phyloP scores from a whole-genome alignment of 2,113 vertebrate species.

The Desmodus rotundus region DNA sequence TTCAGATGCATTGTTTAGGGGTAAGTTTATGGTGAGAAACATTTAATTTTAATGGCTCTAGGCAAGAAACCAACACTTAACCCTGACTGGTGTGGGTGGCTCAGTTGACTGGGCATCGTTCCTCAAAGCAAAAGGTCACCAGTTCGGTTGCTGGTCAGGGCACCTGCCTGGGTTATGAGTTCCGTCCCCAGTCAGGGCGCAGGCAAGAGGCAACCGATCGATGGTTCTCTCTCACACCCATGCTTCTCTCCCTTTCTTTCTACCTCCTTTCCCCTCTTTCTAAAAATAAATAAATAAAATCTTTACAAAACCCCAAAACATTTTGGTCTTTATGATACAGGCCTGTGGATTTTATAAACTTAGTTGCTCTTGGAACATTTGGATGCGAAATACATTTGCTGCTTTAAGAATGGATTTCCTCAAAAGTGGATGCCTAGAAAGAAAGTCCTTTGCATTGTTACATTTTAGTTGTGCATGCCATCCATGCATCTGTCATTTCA shows the following conservation, averaged over 20 bases:
- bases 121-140: no score
- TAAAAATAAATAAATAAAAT: no score
- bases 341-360: neutral
- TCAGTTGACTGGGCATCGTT: no score
- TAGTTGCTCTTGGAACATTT: neutral
- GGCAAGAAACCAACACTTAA: neutral
- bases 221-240: no score
- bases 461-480: neutral
- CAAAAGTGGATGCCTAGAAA: neutral
- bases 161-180: no score
- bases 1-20: neutral
- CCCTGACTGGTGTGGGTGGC: no score
- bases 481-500: constrained; percentile 8
- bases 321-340: neutral
- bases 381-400: neutral
- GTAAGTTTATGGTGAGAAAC: neutral
- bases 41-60: neutral
- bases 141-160: no score
- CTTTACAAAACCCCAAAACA: no score
- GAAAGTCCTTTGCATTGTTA: neutral
- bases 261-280: no score
- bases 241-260: no score
- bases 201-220: no score
- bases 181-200: no score
- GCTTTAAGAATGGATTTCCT: constrained; percentile 38